phyloP scores from a whole-genome alignment of 2,113 vertebrate species.

The Suncus etruscus region DNA sequence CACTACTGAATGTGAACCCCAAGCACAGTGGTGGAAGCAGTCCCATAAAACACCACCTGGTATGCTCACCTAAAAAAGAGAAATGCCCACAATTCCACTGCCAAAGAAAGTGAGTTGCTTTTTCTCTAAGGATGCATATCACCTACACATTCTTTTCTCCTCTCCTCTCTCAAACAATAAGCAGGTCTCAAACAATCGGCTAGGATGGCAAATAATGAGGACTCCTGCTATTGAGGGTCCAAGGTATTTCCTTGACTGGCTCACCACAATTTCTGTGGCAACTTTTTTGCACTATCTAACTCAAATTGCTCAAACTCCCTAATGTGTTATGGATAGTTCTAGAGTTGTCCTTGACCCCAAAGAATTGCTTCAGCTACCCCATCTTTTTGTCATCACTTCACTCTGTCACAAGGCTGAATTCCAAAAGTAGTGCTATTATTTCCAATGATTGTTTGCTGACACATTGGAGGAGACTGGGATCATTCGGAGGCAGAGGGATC shows the following conservation, averaged over 20 bases:
- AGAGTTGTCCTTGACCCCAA: constrained; percentile 36
- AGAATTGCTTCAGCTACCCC: background rate
- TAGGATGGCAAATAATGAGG: background rate
- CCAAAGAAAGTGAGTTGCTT: background rate
- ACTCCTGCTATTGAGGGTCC: background rate
- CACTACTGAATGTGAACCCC: no score
- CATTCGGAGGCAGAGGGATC: background rate
- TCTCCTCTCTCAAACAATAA: background rate
- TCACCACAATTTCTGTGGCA: background rate
- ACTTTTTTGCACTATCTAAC: constrained; percentile 7
- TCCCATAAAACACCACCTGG: no score
- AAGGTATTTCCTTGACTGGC: background rate
- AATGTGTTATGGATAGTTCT: no score
- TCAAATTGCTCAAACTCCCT: background rate
- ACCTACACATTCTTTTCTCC: background rate
- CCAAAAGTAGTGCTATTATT: background rate
- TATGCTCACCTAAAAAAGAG: no score
- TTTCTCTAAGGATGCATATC: background rate
- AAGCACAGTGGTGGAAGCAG: no score
- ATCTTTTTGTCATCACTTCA: background rate
- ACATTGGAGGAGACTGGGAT: background rate
- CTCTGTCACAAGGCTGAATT: background rate
- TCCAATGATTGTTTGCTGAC: background rate
- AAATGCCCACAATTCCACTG: constrained; percentile 1
- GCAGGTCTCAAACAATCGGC: constrained; percentile 11